Base-by-base conservation (phyloP, 2,888 invertebrate genomes). In the Erebia aethiops region DNA sequence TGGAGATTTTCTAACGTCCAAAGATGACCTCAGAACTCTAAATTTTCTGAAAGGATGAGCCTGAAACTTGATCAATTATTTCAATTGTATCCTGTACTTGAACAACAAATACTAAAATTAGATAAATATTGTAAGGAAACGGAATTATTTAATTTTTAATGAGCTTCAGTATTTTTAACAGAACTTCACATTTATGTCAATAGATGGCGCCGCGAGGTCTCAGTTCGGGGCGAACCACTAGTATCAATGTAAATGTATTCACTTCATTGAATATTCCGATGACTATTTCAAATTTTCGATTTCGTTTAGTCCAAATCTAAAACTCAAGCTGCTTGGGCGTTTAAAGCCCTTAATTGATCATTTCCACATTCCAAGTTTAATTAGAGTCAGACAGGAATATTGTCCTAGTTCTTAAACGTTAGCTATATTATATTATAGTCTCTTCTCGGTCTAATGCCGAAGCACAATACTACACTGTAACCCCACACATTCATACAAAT, bases 401-500 rank as follows among this genome's bases (percentile, higher is more conserved):
- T 87, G 90, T 83, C 87, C 90, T 88, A 91, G 87, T 89, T 92
- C 84, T 86, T 84, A 86, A 88, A 88, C 86, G 87, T 84, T 87
- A 84, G 82, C 84, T 87, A 84, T 86, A 84, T 88, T 79, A 83
- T 87, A 84, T 83, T 83, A 89, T 84, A 81, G 87, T 88, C 85
- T 87, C 87, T 90, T 86, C 86, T 89, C 88, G 90, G 89, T 91
- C 90, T 90, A 89, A 84, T 89, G 88, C 87, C 87, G 83, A 82
- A 88, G 86, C 80, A 91, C 88, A 92, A 91, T 90, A 84, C 85
- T 75, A 78, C 76, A 80, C 84, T 86, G 82, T 86, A 80, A 84
- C 80, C 67, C 78, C 78, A 79, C 86, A 87, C 87, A 86, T 78
- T 18, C 3, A 76, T 76, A 76, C 69, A 26, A 46, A 41, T 10